phyloP scores from a whole-genome alignment of 2,888 invertebrate genomes.

The Melolontha melolontha region DNA sequence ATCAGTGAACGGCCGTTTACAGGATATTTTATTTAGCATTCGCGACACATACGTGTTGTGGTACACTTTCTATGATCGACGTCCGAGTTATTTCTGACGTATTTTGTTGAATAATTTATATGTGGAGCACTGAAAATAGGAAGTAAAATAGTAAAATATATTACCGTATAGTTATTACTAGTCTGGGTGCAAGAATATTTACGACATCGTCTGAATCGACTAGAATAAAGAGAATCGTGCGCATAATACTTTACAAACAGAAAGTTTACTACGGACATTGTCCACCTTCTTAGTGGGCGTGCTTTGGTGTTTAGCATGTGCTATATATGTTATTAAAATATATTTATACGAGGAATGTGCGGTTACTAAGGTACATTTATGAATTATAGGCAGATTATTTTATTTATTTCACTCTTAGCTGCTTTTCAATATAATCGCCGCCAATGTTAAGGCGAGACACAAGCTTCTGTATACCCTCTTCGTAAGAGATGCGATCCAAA shows the following conservation, averaged over 20 bases:
- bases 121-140: slow-evolving; percentile 7
- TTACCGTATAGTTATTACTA: slow-evolving; percentile 5
- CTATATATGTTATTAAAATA: too few species aligned
- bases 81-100: slow-evolving; percentile 1
- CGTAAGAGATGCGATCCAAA: too few species aligned
- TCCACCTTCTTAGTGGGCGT: background rate
- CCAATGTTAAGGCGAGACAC: too few species aligned
- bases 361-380: too few species aligned
- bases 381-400: too few species aligned
- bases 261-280: background rate
- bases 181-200: slow-evolving; percentile 5
- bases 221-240: slow-evolving; percentile 14
- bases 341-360: too few species aligned
- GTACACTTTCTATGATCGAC: slow-evolving; percentile 27
- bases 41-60: background rate
- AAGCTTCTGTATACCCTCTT: too few species aligned
- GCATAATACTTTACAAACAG: background rate
- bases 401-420: too few species aligned
- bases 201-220: slow-evolving; percentile 1
- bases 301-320: background rate
- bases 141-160: slow-evolving; percentile 7
- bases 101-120: slow-evolving; percentile 22
- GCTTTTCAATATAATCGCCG: too few species aligned
- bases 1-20: background rate
- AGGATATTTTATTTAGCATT: slow-evolving; percentile 8